phyloP scores from a whole-genome alignment of 1,140 invertebrate species.

The Drosophila trapezifrons region DNA sequence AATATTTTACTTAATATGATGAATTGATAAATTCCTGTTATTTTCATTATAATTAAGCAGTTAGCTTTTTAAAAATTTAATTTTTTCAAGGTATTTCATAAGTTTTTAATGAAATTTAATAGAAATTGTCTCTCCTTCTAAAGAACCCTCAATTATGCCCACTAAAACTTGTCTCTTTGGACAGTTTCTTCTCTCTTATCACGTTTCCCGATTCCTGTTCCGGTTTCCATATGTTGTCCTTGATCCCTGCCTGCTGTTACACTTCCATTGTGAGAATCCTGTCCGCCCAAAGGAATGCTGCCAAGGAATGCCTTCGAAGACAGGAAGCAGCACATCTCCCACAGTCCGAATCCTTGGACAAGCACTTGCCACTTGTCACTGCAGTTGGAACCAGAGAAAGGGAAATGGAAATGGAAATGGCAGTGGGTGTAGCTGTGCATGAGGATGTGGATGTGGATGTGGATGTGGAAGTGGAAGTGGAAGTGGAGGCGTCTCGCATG shows the following conservation, averaged over 20 bases:
- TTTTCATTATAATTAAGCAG: background rate
- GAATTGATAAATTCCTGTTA: background rate
- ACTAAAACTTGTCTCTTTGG: background rate
- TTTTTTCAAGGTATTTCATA: too few species aligned
- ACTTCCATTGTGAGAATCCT: constrained; percentile 10
- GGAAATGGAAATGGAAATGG: background rate
- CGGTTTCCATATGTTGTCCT: background rate
- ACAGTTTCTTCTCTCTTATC: constrained; percentile 6
- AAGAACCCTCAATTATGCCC: background rate
- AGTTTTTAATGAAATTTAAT: background rate
- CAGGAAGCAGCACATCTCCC: constrained; percentile 7
- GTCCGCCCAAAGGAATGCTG: too few species aligned
- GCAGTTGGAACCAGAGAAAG: constrained; percentile 19
- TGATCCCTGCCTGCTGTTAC: constrained; percentile 4
- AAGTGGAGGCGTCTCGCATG: constrained; percentile 41
- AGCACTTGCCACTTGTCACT: constrained; percentile 29
- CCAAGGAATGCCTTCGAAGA: constrained; percentile 6
- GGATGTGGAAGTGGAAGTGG: background rate
- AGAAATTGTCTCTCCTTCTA: background rate
- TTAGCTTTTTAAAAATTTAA: too few species aligned
- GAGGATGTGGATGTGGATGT: background rate
- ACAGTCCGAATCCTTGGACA: constrained; percentile 13
- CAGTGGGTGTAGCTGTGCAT: background rate
- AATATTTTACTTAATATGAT: too few species aligned
- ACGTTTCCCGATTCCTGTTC: background rate